phyloP scores from a whole-genome alignment of 2,797 vertebrate species.

The Agapornis canus region DNA sequence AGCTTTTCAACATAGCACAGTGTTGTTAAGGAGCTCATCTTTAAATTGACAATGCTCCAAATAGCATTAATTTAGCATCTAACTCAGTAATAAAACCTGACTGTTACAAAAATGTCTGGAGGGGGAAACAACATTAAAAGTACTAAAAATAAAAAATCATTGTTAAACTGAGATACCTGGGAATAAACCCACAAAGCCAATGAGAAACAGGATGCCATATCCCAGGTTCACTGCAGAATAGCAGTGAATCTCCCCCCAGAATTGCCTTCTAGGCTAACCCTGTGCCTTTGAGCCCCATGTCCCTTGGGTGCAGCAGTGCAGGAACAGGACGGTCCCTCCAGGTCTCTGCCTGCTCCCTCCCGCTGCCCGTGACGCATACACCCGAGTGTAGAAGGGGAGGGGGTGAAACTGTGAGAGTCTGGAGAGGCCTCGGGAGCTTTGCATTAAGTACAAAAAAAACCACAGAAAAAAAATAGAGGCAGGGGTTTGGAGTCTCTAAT shows the following conservation, averaged over 20 bases:
- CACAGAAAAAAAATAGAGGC: background rate
- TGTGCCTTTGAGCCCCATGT: background rate
- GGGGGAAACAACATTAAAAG: background rate
- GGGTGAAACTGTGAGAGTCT: background rate
- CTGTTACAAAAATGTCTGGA: background rate
- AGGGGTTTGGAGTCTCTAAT: constrained; percentile 60
- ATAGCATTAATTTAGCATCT: constrained; percentile 1
- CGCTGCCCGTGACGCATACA: rapidly evolving
- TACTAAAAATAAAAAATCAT: background rate
- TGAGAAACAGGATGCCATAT: background rate
- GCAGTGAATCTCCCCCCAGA: background rate
- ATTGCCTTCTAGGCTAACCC: background rate
- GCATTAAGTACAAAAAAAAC: background rate
- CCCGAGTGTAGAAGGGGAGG: background rate
- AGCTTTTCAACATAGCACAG: background rate
- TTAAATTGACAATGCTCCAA: background rate
- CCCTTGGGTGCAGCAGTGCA: background rate
- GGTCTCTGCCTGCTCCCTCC: background rate
- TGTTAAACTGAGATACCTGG: background rate
- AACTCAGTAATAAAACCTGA: background rate
- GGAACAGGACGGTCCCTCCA: background rate
- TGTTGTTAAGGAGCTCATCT: background rate
- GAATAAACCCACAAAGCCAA: background rate
- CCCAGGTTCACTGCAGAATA: background rate
- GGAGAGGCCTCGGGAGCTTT: background rate